Base-by-base conservation (phyloP, 2,797 vertebrate species). In the Xyrichtys novacula region DNA sequence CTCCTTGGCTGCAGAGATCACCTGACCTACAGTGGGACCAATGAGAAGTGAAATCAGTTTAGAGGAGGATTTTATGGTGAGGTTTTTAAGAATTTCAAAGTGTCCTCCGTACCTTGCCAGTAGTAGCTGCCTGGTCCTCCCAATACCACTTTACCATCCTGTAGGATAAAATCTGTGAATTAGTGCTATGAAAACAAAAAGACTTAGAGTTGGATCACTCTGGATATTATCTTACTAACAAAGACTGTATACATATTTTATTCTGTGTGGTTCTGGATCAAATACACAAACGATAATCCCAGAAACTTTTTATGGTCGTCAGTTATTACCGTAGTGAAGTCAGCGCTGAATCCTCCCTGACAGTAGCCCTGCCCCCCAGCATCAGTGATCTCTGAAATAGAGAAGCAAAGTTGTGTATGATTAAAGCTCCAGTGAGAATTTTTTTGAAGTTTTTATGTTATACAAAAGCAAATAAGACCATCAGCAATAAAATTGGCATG, bases 291-390 rank as follows among this genome's bases (percentile, higher is more conserved):
- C n/a, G n/a, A 44, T 32, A 19, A 36, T 57, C 17, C 23, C 15
- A 57, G 20, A 50, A 69, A 47, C 2, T 1, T 31, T 1, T n/a
- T n/a, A n/a, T 26, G 12, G 17, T 20, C 7, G 4, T 49, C 3
- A 16, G 42, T 36, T 31, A 58, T 91, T 88, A 97, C 96, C 95
- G 90, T 95, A 23, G 97, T 97, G 85, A 98, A 96, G 83, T 97
- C 97, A 0, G 96, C 96, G 36, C 96, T 97, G 90, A 98, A 98
- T 63, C 96, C 96, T 52, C 96, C 96, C 91, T 98, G 97, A 88
- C 97, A 98, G 86, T 96, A 97, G 1, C 97, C 96, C 68, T 98
- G 96, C 15, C 95, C 95, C 0, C 4, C 63, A 0, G 28, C 58
- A 0, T 73, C 90, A 65, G 76, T 84, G 54, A 94, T 85, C 73